Evolutionary conservation across 2,113 vertebrate genomes (phyloP), one percentile per base, ranked within the genome.

Genomic region (Leiothrix lutea): DNA sequence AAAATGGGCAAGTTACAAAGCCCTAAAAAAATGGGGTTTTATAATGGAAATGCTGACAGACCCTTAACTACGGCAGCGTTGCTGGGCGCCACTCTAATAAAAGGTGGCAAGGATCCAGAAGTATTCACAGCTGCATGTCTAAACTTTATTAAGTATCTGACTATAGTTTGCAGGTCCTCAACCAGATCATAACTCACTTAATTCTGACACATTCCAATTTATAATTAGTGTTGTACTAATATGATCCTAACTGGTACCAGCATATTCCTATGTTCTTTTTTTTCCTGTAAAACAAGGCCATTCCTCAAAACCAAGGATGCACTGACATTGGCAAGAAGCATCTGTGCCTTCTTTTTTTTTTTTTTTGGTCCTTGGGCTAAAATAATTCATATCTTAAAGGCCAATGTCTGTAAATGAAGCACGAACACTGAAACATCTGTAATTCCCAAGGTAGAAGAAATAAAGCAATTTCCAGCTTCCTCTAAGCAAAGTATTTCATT

Each of bases 111-210:
- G 64, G 48, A 42, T 98, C 98, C 98, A 98, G 96, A 86, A 97
- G 93, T 80, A 89, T 97, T 97, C 48, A 91, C 97, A 97, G 98
- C 97, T 98, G 97, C 98, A 96, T 94, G 98, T 97, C 97, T 97
- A 96, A 86, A 95, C 95, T 97, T 98, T 98, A 98, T 98, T 97
- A 98, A 98, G 97, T 96, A 98, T 98, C 97, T 98, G 97, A 97
- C 96, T 98, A 91, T 92, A 97, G 95, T 97, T 90, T 97, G 88
- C 96, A 98, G 98, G 96, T 94, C 94, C 93, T 92, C 2, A 90
- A 90, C 97, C 97, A 98, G 97, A 97, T 97, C 96, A 89, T 97
- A 98, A 98, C 88, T 98, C 97, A 97, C 94, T 97, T 96, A 92
- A 95, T 96, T 94, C 94, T 98, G 97, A 97, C 97, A 97, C 97